Evolutionary conservation across 2,113 vertebrate species (phyloP), one percentile per base, ranked within the genome.

Genomic region (Syrmaticus mikado): DNA sequence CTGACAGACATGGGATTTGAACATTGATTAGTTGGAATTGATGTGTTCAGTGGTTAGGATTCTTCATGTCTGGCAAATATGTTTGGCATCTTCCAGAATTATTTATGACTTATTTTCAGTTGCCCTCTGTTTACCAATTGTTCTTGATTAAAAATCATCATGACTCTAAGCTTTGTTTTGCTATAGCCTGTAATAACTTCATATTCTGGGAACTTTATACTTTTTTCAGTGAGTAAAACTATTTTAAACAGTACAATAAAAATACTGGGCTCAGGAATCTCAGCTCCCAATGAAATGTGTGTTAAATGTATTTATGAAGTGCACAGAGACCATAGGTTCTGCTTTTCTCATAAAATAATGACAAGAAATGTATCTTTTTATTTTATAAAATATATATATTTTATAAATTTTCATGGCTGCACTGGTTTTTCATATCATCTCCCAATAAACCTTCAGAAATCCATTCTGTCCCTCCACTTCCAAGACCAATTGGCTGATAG

Each of bases 391-490:
- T 38, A 9, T 38, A 38, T 38, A 38, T 38, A 38, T 38, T 38
- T 38, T 38, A 38, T 85, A 96, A 95, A 94, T 79, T 92, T 93
- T 96, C 94, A 93, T 84, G 82, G 67, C 76, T 91, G 65, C 88
- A 43, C 50, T 93, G 85, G 43, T 66, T 90, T 93, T 93, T 96
- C 13, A 46, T 87, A 84, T 94, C 92, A 65, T 95, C 92, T 96
- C 81, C 96, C 93, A 96, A 60, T 36, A 89, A 97, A 89, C 67
- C 94, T 95, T 95, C 71, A 97, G 95, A 97, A 98, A 98, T 97
- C 90, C 85, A 95, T 96, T 97, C 98, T 97, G 93, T 96, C 81
- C 70, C 68, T 96, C 71, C 70, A 93, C 64, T 96, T 90, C 70
- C 93, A 93, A 95, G 93, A 92, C 97, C 96, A 97, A 97, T 95